Percentiles rank a stretch among this genome's conserved stretches.
Conservation (phyloP, 2,888 invertebrate species). For the Lamproptera curius region DNA sequence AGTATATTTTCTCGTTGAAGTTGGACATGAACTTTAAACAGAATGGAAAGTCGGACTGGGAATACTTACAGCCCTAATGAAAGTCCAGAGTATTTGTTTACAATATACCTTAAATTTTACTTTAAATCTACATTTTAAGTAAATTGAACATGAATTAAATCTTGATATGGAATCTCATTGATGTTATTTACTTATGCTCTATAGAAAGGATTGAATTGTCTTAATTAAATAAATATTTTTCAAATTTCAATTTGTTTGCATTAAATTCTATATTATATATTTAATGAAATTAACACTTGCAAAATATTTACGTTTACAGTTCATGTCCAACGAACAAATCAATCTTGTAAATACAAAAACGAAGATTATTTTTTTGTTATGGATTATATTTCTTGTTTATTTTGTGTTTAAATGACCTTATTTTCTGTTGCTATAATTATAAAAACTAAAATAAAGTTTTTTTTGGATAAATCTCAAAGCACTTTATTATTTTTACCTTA, state of each 20-base stretch:
- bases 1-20: conserved; percentile 4
- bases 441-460: conserved; percentile 64
- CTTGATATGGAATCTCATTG: too few species aligned
- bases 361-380: conserved; percentile 67
- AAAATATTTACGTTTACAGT: not conserved
- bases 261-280: not conserved
- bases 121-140: too few species aligned
- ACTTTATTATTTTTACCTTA: conserved; percentile 6
- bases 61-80: too few species aligned
- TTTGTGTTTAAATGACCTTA: conserved; percentile 58
- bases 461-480: conserved; percentile 53
- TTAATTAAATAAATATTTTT: too few species aligned
- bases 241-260: too few species aligned
- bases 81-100: too few species aligned
- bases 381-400: conserved; percentile 60
- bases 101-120: too few species aligned
- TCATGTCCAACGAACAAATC: conserved; percentile 15
- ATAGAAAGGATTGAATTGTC: too few species aligned
- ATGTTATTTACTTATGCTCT: too few species aligned
- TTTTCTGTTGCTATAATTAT: conserved; percentile 63
- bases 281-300: too few species aligned
- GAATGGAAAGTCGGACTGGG: too few species aligned
- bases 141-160: too few species aligned
- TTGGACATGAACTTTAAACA: conserved; percentile 19
- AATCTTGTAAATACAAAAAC: conserved; percentile 60